Evolutionary conservation across 2,113 vertebrate genomes (phyloP), one percentile per base, ranked within the genome.

Genomic region (Emydura subglobosa): DNA sequence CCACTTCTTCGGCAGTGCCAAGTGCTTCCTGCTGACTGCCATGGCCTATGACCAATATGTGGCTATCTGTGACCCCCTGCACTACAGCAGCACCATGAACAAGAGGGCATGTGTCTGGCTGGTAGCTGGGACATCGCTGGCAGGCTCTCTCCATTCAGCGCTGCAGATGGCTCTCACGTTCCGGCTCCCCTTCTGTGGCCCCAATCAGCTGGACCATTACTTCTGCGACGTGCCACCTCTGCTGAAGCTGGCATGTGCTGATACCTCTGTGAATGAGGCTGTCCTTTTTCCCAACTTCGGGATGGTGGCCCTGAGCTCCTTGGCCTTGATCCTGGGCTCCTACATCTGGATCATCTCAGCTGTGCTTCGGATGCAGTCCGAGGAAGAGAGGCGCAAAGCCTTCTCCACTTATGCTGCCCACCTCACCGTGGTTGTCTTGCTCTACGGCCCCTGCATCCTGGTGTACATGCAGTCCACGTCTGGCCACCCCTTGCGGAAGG

Each of bases 191-290:
- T 95, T 89, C 42, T 94, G 94, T 92, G 93, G 93, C 3, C 94
- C 88, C n/a, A 94, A 95, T 3, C 3, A 17, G 21, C 1, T 25
- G 94, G 94, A 97, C 59, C 93, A 94, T 86, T 95, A 95, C 44
- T 93, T 94, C 50, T 95, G 93, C 79, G 94, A 95, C 51, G 79
- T 83, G 2, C 94, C 91, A 87, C 91, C 81, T 97, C 47, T 47
- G 47, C 47, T 47, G 47, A 8, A 47, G 47, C 47, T 47, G 47
- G 47, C 47, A 5, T 47, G 94, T 61, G 82, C 57, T 78, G 90
- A 95, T 17, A 96, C 88, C 10, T 87, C 85, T 9, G 74, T 95
- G 17, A 94, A 95, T 11, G 91, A 95, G 79, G 94, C 89, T 5
- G 89, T 94, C n/a, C 94, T 97, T 92, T 96, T 93, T 2, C 61